Evolutionary conservation across 2,797 vertebrate genomes (phyloP).

Genomic region (Sparidentex hasta): DNA sequence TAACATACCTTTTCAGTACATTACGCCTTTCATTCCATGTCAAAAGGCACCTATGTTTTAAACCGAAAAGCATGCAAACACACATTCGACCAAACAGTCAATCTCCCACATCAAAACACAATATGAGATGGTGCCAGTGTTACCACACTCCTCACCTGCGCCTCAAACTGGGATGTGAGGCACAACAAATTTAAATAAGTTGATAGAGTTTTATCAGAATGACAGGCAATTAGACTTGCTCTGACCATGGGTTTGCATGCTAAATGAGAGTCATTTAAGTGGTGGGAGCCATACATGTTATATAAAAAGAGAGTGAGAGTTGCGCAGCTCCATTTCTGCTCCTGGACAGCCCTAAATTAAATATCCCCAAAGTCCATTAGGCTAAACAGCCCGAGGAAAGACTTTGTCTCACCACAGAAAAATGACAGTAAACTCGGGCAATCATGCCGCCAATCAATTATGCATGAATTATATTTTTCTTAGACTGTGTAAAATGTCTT

Average conservation of each 20-base stretch:
- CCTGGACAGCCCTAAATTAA: constrained; percentile 85
- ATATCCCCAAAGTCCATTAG: constrained; percentile 87
- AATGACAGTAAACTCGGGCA: constrained; percentile 88
- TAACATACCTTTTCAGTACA: neutral
- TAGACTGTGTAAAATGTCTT: constrained; percentile 82
- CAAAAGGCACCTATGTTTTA: constrained; percentile 18
- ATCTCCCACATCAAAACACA: constrained; percentile 43
- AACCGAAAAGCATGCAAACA: constrained; percentile 30
- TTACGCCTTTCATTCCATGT: neutral
- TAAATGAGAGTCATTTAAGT: constrained; percentile 83
- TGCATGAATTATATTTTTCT: constrained; percentile 87
- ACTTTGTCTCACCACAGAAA: constrained; percentile 82
- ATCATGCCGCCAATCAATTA: constrained; percentile 87
- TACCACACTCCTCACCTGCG: constrained; percentile 49
- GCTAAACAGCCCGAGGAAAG: constrained; percentile 86
- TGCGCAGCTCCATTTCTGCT: constrained; percentile 72
- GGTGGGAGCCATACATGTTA: constrained; percentile 73
- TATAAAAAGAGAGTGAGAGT: constrained; percentile 70
- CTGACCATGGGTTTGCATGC: constrained; percentile 78
- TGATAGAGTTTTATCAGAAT: constrained; percentile 84
- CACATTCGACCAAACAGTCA: constrained; percentile 29
- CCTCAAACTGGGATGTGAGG: constrained; percentile 66
- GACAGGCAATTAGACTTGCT: constrained; percentile 83
- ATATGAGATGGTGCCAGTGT: constrained; percentile 39
- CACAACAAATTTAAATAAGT: constrained; percentile 82